These are phyloP conservation scores for Drosophila eugracilis DNA, from an alignment of 1,140 invertebrate genomes.

Conservation along the genomic window DNA sequence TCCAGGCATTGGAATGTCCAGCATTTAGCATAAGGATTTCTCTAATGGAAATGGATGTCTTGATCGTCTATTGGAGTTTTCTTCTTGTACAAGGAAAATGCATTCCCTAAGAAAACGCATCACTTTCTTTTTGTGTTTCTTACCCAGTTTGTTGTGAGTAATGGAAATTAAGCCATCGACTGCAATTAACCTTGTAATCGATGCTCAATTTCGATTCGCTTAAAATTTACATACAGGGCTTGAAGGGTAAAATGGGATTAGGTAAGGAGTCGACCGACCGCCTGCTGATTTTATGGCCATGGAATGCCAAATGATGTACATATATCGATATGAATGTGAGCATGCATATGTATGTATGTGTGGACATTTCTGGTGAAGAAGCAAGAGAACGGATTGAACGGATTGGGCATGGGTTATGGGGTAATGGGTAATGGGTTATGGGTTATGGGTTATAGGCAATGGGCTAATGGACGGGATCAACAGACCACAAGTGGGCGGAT, in stretches of 20 bases:
- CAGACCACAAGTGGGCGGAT: constrained; percentile 16
- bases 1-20: constrained; percentile 13
- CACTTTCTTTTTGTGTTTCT: not conserved
- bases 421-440: too few relatives aligned
- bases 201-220: constrained; percentile 47
- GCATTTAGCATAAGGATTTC: constrained; percentile 31
- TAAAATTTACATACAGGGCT: constrained; percentile 31
- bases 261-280: constrained; percentile 17
- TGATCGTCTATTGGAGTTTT: constrained; percentile 13
- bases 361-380: not conserved
- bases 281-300: constrained; percentile 23
- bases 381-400: too few relatives aligned
- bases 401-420: too few relatives aligned
- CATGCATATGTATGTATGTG: constrained; percentile 1
- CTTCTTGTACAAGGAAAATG: constrained; percentile 36
- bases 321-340: not conserved
- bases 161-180: constrained; percentile 40
- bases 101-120: too few relatives aligned
- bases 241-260: constrained; percentile 38
- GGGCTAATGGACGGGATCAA: too few relatives aligned
- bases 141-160: constrained; percentile 1
- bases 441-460: too few relatives aligned
- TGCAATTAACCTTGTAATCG: constrained; percentile 42
- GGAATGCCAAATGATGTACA: constrained; percentile 19
- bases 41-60: constrained; percentile 26